These are phyloP conservation scores for Aspidiotus rigidus DNA, from an alignment of 2,888 invertebrate species.

Conservation along the genomic window DNA sequence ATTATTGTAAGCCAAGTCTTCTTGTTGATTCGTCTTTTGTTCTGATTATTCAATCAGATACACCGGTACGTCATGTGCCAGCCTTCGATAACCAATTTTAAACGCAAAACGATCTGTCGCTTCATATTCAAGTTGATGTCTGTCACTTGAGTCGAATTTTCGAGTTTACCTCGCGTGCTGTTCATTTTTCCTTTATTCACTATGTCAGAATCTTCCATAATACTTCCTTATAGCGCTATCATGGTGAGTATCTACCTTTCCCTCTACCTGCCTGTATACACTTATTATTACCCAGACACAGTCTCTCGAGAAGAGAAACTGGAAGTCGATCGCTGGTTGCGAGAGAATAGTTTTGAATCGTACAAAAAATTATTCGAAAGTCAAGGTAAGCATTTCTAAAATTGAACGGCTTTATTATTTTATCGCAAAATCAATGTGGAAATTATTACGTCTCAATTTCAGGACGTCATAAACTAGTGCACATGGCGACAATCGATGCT, in stretches of 20 bases:
- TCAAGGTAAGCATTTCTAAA: background rate
- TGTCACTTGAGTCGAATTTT: too few species aligned
- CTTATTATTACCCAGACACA: background rate
- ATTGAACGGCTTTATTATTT: background rate
- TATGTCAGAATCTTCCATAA: background rate
- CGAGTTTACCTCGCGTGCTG: too few species aligned
- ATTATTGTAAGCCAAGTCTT: too few species aligned
- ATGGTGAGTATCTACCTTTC: background rate
- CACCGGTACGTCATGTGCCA: too few species aligned
- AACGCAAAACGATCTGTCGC: too few species aligned
- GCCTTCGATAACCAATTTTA: too few species aligned
- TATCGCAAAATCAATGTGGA: background rate
- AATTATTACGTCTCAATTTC: slow-evolving; percentile 37
- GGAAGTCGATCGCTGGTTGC: background rate
- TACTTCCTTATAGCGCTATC: background rate
- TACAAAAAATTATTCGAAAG: background rate
- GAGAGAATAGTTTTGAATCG: background rate
- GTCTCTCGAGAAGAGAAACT: background rate
- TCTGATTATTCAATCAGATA: too few species aligned
- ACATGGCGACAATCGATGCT: slow-evolving; percentile 67
- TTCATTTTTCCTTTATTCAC: background rate
- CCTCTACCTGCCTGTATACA: background rate
- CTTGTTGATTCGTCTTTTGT: too few species aligned
- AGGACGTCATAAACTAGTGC: slow-evolving; percentile 77
- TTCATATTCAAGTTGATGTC: too few species aligned